Evolutionary conservation across 2,888 invertebrate genomes (phyloP).

Genomic region (Poecilobothrus nobilitatus): DNA sequence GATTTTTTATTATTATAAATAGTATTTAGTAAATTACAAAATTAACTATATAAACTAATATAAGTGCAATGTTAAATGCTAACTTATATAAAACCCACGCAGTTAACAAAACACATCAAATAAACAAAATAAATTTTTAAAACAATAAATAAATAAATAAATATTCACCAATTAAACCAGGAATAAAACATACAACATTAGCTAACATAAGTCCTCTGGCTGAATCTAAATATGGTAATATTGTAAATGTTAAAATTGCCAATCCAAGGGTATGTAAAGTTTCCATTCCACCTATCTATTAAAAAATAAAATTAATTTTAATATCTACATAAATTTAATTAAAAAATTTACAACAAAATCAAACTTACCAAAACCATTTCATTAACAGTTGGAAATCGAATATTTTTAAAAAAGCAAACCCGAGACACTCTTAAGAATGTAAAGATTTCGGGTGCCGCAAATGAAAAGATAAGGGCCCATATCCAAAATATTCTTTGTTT

Average conservation of each 20-base stretch:
- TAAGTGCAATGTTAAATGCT: no score
- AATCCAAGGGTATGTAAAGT: conserved; percentile 69
- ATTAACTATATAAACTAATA: no score
- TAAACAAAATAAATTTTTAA: no score
- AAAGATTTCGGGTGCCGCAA: conserved; percentile 67
- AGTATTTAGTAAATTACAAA: no score
- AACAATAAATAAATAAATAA: conserved; percentile 24
- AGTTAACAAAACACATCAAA: no score
- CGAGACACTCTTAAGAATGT: conserved; percentile 61
- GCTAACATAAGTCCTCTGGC: conserved; percentile 76
- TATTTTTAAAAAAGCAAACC: conserved; percentile 66
- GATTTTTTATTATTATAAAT: no score
- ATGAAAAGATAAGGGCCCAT: conserved; percentile 69
- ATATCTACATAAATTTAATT: no score
- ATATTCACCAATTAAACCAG: conserved; percentile 62
- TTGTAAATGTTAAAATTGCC: conserved; percentile 62
- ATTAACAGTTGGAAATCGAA: conserved; percentile 47
- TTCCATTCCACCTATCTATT: conserved; percentile 61
- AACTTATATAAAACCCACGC: no score
- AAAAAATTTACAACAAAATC: not conserved
- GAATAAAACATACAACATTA: conserved; percentile 74
- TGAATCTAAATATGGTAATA: conserved; percentile 73
- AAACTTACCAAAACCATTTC: conserved; percentile 52
- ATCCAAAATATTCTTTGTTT: conserved; percentile 67
- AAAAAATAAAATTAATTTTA: conserved; percentile 19